phyloP scores from a whole-genome alignment of 1,140 invertebrate genomes.

The Tetragonula clypearis region DNA sequence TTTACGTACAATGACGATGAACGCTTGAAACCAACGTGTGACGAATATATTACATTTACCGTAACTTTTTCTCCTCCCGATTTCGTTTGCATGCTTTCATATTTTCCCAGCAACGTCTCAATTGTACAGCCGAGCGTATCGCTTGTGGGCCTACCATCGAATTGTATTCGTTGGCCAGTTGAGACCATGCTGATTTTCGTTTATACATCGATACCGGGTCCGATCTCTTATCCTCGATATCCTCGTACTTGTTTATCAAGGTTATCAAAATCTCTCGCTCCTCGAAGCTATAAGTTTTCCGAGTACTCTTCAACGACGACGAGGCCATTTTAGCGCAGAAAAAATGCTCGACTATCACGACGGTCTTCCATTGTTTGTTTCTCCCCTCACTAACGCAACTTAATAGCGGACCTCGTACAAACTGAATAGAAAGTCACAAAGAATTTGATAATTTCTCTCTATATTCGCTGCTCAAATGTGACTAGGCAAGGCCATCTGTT shows the following conservation, averaged over 20 bases:
- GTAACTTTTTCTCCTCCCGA: constrained; percentile 59
- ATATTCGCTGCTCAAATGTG: background rate
- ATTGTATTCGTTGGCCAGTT: constrained; percentile 69
- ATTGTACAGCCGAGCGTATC: constrained; percentile 61
- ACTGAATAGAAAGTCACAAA: background rate
- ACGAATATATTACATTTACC: constrained; percentile 44
- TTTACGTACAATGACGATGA: background rate
- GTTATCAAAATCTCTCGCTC: constrained; percentile 68
- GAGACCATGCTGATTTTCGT: constrained; percentile 67
- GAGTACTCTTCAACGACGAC: constrained; percentile 62
- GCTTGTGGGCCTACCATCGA: constrained; percentile 60
- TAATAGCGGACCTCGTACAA: background rate
- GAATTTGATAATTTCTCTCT: background rate
- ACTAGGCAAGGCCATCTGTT: background rate
- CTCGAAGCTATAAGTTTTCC: constrained; percentile 73
- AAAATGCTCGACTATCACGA: constrained; percentile 9
- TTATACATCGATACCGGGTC: constrained; percentile 66
- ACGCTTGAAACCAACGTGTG: too few species aligned
- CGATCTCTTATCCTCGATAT: constrained; percentile 63
- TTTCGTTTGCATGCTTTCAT: constrained; percentile 72
- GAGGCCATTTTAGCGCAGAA: constrained; percentile 65
- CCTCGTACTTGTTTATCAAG: constrained; percentile 67
- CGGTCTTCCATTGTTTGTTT: constrained; percentile 37
- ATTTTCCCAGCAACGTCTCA: constrained; percentile 72
- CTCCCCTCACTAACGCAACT: background rate